Evolutionary conservation across 2,113 vertebrate genomes (phyloP), one percentile per base, ranked within the genome.

Genomic region (Syrrhaptes paradoxus): DNA sequence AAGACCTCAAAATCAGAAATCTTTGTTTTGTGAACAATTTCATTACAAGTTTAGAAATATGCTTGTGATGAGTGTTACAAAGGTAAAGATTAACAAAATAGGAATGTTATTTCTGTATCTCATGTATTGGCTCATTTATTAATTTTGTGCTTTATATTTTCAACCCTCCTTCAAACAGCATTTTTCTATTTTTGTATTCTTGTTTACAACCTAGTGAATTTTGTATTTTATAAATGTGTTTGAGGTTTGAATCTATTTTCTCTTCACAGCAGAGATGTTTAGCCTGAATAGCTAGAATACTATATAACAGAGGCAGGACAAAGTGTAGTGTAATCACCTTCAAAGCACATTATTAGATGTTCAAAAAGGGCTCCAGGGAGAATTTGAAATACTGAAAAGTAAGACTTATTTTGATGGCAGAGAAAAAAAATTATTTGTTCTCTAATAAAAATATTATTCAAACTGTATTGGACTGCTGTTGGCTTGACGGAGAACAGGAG

Each of bases 191-290:
- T 94, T 92, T 71, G 9, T 65, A 25, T 80, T 73, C 29, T 66
- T 91, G n/a, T 46, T 29, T 52, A 32, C 10, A 94, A 6, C 57
- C 48, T 86, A 65, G 61, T 85, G 57, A 49, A 63, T 78, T 89
- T 94, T 92, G 45, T 92, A 49, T 86, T 89, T 88, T 76, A 55
- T 38, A 54, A 52, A 65, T n/a, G 28, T 68, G 28, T 93, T 95
- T 86, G 72, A 88, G 93, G 48, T 88, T 72, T 93, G 68, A 66
- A 41, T 90, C 82, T 92, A 24, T 94, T 90, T 96, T 93, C 17
- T 94, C 17, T 84, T 92, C 82, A 92, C 41, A 81, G 61, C 36
- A 81, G 65, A 93, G 57, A 72, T 2, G 4, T 84, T 93, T 93
- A 84, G 18, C 83, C 65, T 86, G 72, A 71, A 54, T 62, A 34